These are phyloP conservation scores for Lasius fuliginosus DNA, from an alignment of 2,888 invertebrate species.

Conservation along the genomic window DNA sequence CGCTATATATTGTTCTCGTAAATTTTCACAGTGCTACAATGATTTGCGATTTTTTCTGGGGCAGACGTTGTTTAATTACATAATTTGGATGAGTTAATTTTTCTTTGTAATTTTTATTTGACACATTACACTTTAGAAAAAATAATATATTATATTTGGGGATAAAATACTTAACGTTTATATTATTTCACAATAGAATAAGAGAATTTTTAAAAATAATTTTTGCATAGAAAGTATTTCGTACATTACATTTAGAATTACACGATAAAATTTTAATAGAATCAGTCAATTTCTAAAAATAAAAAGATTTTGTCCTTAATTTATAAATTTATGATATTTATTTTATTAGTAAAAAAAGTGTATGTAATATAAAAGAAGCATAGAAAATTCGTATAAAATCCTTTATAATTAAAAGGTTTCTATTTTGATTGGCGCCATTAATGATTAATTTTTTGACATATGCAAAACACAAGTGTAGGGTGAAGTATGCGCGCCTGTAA, in stretches of 20 bases:
- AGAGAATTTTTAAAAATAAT: neutral
- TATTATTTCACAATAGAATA: neutral
- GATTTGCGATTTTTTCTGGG: conserved; percentile 40
- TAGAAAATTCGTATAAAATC: neutral
- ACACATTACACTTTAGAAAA: neutral
- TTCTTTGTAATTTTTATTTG: neutral
- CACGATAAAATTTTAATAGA: conserved; percentile 8
- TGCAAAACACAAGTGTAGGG: conserved; percentile 61
- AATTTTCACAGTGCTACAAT: conserved; percentile 45
- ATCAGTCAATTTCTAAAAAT: neutral
- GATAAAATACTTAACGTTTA: neutral
- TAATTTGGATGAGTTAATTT: neutral
- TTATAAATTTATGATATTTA: neutral
- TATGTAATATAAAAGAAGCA: neutral
- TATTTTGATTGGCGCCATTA: conserved; percentile 25
- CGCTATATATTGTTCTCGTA: conserved; percentile 59
- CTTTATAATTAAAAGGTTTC: neutral
- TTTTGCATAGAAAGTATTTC: neutral
- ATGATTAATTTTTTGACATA: conserved; percentile 57
- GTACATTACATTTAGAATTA: neutral
- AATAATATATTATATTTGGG: neutral
- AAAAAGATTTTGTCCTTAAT: neutral
- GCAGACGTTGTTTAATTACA: conserved; percentile 12
- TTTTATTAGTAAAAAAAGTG: neutral
- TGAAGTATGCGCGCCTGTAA: conserved; percentile 75